A percentile compares a stretch with the other conserved stretches of the same genome.
Conservation (phyloP, 1,140 invertebrate species). For the Drosophila mayri region DNA sequence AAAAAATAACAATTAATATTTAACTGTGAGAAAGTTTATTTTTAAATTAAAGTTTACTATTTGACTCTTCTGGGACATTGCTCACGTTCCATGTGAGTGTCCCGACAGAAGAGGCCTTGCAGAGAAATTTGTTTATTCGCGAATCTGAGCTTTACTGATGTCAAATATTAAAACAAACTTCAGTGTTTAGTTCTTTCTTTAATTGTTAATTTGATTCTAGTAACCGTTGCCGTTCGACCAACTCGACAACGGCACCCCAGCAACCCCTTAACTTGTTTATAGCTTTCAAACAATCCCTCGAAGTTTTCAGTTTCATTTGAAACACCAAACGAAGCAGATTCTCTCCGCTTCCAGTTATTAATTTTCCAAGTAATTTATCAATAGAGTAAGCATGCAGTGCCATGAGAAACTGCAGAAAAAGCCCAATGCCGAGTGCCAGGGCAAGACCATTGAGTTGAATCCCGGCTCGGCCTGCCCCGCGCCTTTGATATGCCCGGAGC, state of each 20-base stretch:
- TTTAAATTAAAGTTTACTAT: too few species aligned
- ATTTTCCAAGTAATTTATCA: not conserved
- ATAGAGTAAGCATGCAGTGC: slow-evolving; percentile 40
- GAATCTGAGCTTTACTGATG: too few species aligned
- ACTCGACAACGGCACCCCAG: slow-evolving; percentile 18
- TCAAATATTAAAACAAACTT: too few species aligned
- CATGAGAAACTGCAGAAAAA: slow-evolving; percentile 41
- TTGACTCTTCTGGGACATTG: too few species aligned
- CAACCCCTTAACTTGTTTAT: slow-evolving; percentile 55
- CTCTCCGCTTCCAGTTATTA: not conserved
- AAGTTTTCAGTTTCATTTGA: slow-evolving; percentile 37
- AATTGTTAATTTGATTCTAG: slow-evolving; percentile 9
- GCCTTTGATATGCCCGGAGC: slow-evolving; percentile 55
- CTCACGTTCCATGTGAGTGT: too few species aligned
- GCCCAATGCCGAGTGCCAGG: slow-evolving; percentile 26
- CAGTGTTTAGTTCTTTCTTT: too few species aligned
- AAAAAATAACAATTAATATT: too few species aligned
- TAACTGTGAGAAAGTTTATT: too few species aligned
- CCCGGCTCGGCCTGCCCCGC: slow-evolving; percentile 56
- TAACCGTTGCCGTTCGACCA: slow-evolving; percentile 38
- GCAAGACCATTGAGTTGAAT: slow-evolving; percentile 47
- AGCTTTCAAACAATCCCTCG: slow-evolving; percentile 47
- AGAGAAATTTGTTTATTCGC: too few species aligned
- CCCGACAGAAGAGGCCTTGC: too few species aligned
- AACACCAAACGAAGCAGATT: slow-evolving; percentile 8